Percentiles rank a stretch among this genome's conserved stretches.
Evolutionary conservation across 2,888 invertebrate genomes (phyloP).

Genomic region (Cremastinae sp.): DNA sequence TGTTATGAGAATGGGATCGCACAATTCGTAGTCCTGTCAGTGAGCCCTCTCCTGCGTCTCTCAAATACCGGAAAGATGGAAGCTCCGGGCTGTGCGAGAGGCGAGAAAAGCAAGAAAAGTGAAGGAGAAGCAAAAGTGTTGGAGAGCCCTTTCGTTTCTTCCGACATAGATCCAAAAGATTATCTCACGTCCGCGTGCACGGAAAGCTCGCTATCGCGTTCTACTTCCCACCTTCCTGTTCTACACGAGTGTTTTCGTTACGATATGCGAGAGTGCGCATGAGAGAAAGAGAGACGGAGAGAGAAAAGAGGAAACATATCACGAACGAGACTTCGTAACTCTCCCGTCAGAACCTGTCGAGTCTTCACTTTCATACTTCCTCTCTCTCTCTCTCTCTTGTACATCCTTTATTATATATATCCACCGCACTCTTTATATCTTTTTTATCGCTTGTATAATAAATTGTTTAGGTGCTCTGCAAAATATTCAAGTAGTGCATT

Average conservation of each 20-base stretch:
- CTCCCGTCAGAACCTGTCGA: conserved; percentile 47
- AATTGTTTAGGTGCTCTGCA: no score
- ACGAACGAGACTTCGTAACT: conserved; percentile 44
- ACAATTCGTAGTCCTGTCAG: conserved; percentile 16
- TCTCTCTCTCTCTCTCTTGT: conserved; percentile 14
- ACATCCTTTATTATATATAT: conserved; percentile 14
- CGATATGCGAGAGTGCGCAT: conserved; percentile 1
- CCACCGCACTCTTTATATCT: no score
- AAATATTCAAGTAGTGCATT: no score
- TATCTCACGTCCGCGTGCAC: conserved; percentile 44
- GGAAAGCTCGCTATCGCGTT: conserved; percentile 38
- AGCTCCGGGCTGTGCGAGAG: conserved; percentile 42
- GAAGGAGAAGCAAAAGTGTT: conserved; percentile 6
- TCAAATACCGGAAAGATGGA: conserved; percentile 20
- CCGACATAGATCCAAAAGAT: conserved; percentile 43
- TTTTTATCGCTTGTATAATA: no score
- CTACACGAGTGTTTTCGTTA: conserved; percentile 27
- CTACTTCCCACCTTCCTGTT: conserved; percentile 32
- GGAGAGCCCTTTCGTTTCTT: conserved; percentile 28
- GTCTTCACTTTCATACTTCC: not conserved
- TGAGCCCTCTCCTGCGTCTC: conserved; percentile 27
- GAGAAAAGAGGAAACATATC: conserved; percentile 9
- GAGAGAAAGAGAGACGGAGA: not conserved
- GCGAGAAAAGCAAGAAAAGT: conserved; percentile 11
- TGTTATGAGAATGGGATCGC: not conserved